Evolutionary conservation across 2,888 invertebrate genomes (phyloP).

Genomic region (Tetragonula carbonaria): DNA sequence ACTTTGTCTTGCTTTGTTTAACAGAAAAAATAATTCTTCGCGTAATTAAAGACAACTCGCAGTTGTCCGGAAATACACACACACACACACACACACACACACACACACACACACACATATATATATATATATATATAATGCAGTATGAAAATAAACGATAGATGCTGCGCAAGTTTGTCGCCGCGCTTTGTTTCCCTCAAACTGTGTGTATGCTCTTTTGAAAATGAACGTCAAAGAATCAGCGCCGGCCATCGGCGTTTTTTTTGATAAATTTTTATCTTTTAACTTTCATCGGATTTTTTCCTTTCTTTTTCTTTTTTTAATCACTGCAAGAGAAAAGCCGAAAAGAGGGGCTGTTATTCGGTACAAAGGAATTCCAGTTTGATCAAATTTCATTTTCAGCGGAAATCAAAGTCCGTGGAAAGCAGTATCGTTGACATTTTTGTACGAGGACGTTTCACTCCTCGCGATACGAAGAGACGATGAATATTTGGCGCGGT

Average conservation of each 20-base stretch:
- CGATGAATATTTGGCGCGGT: too few relatives aligned
- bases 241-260: background rate
- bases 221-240: background rate
- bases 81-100: too few relatives aligned
- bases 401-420: background rate
- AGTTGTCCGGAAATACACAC: background rate
- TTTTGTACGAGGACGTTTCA: background rate
- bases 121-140: background rate
- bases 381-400: background rate
- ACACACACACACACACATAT: background rate
- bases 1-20: constrained; percentile 44
- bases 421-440: background rate
- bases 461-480: background rate
- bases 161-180: background rate
- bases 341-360: background rate
- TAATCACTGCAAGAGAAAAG: background rate
- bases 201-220: too few relatives aligned
- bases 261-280: background rate
- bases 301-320: too few relatives aligned
- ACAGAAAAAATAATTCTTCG: constrained; percentile 23
- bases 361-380: background rate
- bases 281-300: background rate
- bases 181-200: background rate
- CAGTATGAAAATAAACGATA: background rate
- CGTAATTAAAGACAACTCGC: constrained; percentile 29